Conservation (phyloP, 2,888 invertebrate genomes). For the Tinea semifulvella region DNA sequence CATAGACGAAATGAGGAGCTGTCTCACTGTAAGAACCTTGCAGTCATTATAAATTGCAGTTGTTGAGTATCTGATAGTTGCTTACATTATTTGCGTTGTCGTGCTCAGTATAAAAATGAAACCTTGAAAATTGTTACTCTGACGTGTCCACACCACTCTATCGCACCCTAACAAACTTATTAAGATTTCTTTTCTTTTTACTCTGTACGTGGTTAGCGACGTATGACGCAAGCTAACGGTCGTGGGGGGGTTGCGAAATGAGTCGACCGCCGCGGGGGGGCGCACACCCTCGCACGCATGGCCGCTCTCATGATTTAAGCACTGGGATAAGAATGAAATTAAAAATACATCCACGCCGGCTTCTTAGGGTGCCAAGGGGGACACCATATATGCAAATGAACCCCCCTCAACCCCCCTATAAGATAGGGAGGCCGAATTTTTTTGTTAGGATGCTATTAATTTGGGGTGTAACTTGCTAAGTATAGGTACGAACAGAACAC, state of each 20-base stretch:
- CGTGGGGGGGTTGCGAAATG: conserved; percentile 26
- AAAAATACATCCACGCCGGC: conserved; percentile 64
- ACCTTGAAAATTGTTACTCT: too few relatives aligned
- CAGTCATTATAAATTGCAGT: too few relatives aligned
- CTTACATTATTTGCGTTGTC: too few relatives aligned
- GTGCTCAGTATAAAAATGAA: too few relatives aligned
- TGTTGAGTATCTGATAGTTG: too few relatives aligned
- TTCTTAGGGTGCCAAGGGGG: conserved; percentile 63
- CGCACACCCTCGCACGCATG: conserved; percentile 57
- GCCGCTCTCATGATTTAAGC: conserved; percentile 68
- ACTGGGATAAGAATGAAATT: conserved; percentile 67
- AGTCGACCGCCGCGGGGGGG: conserved; percentile 26
- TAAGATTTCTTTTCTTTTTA: conserved; percentile 68
- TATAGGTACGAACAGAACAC: conserved; percentile 32
- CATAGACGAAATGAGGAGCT: too few relatives aligned
- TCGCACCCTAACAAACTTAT: conserved; percentile 66
- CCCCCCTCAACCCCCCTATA: conserved; percentile 41
- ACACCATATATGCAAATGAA: conserved; percentile 63
- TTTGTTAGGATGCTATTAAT: conserved; percentile 67
- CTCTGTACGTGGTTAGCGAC: conserved; percentile 65
- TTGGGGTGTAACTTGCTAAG: conserved; percentile 62
- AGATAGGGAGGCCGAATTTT: conserved; percentile 54
- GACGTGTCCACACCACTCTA: conserved; percentile 36
- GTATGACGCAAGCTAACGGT: conserved; percentile 64
- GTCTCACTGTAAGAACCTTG: too few relatives aligned